A percentile compares a stretch with the other conserved stretches of the same genome.
Conservation (phyloP, 2,113 vertebrate species). For the Rhegmatorhina hoffmannsi region DNA sequence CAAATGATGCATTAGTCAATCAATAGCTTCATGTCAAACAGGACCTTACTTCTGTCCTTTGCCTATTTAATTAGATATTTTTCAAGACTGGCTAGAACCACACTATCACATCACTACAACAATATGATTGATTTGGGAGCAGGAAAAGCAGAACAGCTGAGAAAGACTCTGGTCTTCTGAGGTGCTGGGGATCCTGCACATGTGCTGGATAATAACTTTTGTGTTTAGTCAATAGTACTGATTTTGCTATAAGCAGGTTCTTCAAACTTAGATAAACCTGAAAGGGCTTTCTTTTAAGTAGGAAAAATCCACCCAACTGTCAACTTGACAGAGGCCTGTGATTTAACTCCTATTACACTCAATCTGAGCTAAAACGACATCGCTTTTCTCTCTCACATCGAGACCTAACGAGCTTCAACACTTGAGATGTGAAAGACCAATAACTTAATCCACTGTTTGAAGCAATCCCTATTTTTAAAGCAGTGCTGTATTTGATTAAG, state of each 20-base stretch:
- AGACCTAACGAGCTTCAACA: slow-evolving; percentile 49
- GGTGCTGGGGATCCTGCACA: background rate
- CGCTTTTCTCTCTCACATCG: slow-evolving; percentile 14
- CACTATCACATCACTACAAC: background rate
- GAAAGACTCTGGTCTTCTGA: background rate
- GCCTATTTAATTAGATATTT: background rate
- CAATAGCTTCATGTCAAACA: background rate
- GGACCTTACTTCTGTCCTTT: background rate
- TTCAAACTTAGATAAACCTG: background rate
- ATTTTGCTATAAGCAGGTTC: background rate
- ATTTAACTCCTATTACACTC: background rate
- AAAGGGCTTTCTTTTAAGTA: background rate
- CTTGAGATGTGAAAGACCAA: slow-evolving; percentile 60
- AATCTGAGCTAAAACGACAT: background rate
- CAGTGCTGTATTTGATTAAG: slow-evolving; percentile 61
- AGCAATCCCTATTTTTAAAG: slow-evolving; percentile 43
- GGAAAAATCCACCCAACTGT: background rate
- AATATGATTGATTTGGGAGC: background rate
- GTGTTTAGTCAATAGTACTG: background rate
- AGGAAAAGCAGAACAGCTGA: background rate
- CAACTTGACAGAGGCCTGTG: background rate
- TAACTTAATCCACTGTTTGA: slow-evolving; percentile 65
- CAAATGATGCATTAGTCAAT: background rate
- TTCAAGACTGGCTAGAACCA: background rate
- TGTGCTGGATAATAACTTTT: background rate